phyloP scores from a whole-genome alignment of 2,113 vertebrate genomes.

The Platysternon megacephalum region DNA sequence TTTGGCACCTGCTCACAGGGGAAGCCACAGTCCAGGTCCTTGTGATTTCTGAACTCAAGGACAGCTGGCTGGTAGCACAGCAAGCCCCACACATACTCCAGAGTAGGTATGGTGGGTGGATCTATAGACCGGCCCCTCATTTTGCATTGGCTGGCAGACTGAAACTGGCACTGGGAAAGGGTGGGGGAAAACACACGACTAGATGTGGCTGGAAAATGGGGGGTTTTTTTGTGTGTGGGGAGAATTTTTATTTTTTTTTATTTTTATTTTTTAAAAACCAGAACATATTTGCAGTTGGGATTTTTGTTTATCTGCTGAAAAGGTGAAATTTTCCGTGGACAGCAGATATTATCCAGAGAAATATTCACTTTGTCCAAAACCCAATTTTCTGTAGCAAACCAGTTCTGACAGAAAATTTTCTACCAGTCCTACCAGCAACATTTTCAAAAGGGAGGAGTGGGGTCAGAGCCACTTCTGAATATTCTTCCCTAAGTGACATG shows the following conservation, averaged over 20 bases:
- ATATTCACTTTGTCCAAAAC: rapidly evolving
- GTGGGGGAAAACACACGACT: neutral
- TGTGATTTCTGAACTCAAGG: neutral
- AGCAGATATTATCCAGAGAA: neutral
- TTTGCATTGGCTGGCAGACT: neutral
- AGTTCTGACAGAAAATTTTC: neutral
- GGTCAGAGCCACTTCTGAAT: constrained; percentile 1
- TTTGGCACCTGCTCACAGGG: constrained; percentile 23
- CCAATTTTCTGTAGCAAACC: neutral
- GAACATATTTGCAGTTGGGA: neutral
- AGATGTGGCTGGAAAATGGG: neutral
- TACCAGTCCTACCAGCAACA: neutral
- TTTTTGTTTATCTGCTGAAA: constrained; percentile 10
- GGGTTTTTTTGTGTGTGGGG: neutral
- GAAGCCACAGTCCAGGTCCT: neutral
- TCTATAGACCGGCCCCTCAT: neutral
- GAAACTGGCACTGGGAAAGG: neutral
- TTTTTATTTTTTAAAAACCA: neutral
- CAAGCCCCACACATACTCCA: neutral
- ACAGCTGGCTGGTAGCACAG: neutral
- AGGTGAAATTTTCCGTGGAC: neutral
- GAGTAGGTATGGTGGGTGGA: neutral
- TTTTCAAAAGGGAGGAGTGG: neutral
- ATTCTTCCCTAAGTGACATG: neutral
- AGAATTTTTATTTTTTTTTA: too few species aligned